Evolutionary conservation across 1,140 invertebrate genomes (phyloP).

Genomic region (Drosophila ogumai): DNA sequence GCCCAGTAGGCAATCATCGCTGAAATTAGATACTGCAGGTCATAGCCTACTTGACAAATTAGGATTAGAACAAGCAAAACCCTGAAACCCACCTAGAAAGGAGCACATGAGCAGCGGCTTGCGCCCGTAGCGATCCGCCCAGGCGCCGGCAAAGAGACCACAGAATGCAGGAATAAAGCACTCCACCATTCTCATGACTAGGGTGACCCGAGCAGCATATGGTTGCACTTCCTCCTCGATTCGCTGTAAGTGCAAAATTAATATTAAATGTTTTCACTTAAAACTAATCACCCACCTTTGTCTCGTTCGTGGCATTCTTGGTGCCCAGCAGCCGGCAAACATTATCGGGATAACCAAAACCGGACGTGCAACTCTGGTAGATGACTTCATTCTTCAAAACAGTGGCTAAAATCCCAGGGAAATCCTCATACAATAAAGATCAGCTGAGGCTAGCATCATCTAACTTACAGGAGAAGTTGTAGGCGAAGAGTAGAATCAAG

Average conservation of each 20-base stretch:
- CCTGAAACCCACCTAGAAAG: conserved; percentile 69
- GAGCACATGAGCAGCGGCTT: conserved; percentile 88
- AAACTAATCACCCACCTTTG: conserved; percentile 52
- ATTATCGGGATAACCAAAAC: conserved; percentile 84
- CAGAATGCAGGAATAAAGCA: conserved; percentile 86
- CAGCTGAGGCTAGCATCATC: not conserved
- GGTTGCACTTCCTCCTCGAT: conserved; percentile 88
- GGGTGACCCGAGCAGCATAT: conserved; percentile 86
- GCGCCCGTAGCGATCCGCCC: conserved; percentile 90
- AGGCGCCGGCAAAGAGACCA: conserved; percentile 89
- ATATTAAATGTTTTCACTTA: not conserved
- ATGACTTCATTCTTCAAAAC: conserved; percentile 86
- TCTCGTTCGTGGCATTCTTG: conserved; percentile 85
- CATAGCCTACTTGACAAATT: conserved; percentile 47
- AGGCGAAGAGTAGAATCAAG: conserved; percentile 72
- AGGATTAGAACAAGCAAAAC: not conserved
- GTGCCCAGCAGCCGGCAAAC: conserved; percentile 86
- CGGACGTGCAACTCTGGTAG: conserved; percentile 86
- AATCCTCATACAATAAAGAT: no score
- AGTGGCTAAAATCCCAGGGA: conserved; percentile 83
- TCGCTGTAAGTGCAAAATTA: conserved; percentile 33
- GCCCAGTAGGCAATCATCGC: conserved; percentile 80
- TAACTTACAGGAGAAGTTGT: conserved; percentile 79
- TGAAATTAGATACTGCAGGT: conserved; percentile 66
- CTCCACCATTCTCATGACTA: conserved; percentile 87